Conservation (phyloP, 2,797 vertebrate species). For the Lepidocolaptes lacrymiger region DNA sequence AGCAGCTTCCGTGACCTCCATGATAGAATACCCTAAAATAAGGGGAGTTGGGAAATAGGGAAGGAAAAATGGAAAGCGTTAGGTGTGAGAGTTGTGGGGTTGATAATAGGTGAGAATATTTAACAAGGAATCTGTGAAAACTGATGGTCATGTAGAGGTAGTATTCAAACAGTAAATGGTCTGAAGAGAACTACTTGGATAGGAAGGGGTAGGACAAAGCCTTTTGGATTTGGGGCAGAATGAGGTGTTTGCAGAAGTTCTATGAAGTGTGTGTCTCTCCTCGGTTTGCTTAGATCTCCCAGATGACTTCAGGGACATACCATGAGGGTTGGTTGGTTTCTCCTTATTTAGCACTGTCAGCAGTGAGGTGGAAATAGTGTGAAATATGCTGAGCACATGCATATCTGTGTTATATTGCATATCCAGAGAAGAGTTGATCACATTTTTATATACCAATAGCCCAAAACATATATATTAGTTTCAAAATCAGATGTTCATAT, state of each 20-base stretch:
- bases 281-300: background rate
- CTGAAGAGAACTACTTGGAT: background rate
- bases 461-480: background rate
- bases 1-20: background rate
- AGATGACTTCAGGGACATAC: background rate
- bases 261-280: background rate
- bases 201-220: background rate
- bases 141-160: rapidly evolving
- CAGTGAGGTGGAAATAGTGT: background rate
- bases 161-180: too few species aligned
- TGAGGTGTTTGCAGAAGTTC: background rate
- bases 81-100: background rate
- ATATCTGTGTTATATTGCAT: background rate
- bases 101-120: background rate
- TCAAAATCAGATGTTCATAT: background rate
- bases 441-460: background rate
- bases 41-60: background rate
- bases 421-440: background rate
- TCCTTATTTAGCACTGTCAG: background rate
- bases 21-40: background rate
- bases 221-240: background rate
- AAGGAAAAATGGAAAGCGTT: background rate
- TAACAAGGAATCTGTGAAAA: background rate
- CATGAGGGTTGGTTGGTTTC: background rate
- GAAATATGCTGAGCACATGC: background rate